phyloP scores from a whole-genome alignment of 2,113 vertebrate species.

The Mionectes macconnelli region DNA sequence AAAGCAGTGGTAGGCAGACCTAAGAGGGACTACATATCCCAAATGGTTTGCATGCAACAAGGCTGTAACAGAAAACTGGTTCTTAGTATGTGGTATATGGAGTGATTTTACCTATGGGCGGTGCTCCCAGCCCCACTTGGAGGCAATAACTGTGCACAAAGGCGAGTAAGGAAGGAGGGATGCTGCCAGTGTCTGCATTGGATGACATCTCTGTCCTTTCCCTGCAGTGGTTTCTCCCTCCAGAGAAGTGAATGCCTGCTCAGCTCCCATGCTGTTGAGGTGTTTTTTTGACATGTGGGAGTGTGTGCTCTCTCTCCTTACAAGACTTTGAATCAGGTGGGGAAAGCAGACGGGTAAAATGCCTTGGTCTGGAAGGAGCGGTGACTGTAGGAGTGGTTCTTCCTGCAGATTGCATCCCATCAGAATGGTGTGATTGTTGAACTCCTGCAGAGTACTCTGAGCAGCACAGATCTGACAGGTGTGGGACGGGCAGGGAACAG shows the following conservation, averaged over 20 bases:
- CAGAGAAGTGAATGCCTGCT: background rate
- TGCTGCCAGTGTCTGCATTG: background rate
- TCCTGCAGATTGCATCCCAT: background rate
- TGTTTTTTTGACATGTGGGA: background rate
- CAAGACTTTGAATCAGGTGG: background rate
- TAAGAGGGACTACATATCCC: background rate
- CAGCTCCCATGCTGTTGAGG: background rate
- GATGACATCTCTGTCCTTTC: background rate
- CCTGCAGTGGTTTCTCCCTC: background rate
- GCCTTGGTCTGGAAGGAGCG: background rate
- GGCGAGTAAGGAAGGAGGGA: fast-evolving
- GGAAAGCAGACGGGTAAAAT: background rate
- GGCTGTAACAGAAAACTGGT: background rate
- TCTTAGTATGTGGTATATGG: background rate
- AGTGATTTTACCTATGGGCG: background rate
- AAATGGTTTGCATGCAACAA: background rate
- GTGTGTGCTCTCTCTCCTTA: background rate
- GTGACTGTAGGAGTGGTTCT: background rate
- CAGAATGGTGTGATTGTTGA: background rate
- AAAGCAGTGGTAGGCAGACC: background rate
- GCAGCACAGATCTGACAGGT: background rate
- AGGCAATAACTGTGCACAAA: background rate
- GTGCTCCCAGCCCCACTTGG: background rate
- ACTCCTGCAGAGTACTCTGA: background rate
- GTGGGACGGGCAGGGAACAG: background rate